These are phyloP conservation scores for Paedocypris micromegethes DNA, from an alignment of 2,797 vertebrate species.

Conservation along the genomic window DNA sequence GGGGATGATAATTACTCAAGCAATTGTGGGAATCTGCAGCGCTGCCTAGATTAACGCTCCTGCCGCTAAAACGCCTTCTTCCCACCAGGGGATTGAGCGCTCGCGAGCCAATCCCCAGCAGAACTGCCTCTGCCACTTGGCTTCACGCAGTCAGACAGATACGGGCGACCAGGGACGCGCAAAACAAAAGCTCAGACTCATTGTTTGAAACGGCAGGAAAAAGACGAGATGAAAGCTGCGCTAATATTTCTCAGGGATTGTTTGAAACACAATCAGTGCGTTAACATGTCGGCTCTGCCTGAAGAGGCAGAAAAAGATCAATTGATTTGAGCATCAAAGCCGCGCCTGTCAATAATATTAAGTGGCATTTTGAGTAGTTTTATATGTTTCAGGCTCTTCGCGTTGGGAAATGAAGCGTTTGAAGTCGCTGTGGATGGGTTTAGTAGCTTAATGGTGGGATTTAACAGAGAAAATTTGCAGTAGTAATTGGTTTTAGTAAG, in stretches of 20 bases:
- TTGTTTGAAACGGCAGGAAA: conserved; percentile 56
- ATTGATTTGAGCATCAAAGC: neutral
- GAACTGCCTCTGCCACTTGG: conserved; percentile 60
- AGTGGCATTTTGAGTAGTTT: too few relatives aligned
- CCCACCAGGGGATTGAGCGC: conserved; percentile 84
- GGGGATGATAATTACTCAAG: conserved; percentile 96
- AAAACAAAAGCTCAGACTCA: conserved; percentile 63
- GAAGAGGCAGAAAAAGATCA: conserved; percentile 26
- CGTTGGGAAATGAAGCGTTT: too few relatives aligned
- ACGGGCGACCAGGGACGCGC: conserved; percentile 50
- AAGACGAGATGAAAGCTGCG: conserved; percentile 27
- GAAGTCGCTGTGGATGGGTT: too few relatives aligned
- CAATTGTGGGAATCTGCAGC: conserved; percentile 90
- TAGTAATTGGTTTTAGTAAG: too few relatives aligned
- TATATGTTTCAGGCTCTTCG: too few relatives aligned
- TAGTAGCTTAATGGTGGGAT: too few relatives aligned
- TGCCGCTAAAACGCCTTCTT: conserved; percentile 88
- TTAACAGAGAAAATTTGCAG: too few relatives aligned
- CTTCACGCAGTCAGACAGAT: conserved; percentile 65
- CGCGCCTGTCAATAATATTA: too few relatives aligned
- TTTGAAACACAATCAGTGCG: conserved; percentile 51
- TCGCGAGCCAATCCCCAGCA: conserved; percentile 81
- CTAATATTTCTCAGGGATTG: conserved; percentile 50
- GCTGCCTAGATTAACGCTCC: conserved; percentile 97
- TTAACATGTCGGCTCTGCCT: conserved; percentile 44